Evolutionary conservation across 2,797 vertebrate species (phyloP).

Genomic region (Acropternis orthonyx): DNA sequence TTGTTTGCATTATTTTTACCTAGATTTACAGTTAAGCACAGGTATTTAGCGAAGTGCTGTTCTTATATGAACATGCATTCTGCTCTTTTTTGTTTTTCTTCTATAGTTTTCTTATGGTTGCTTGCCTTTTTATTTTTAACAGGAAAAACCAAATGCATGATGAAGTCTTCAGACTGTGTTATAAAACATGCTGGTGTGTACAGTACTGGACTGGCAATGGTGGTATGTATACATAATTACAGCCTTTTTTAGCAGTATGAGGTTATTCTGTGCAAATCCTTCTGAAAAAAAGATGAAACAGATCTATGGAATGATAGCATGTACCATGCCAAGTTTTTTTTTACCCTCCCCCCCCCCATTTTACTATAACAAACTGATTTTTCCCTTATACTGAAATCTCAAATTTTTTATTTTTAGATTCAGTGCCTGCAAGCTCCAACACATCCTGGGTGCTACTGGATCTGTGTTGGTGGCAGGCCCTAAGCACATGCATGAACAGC

Average conservation of each 20-base stretch:
- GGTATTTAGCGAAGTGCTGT: not conserved
- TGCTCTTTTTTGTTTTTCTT: not conserved
- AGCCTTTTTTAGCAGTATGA: not conserved
- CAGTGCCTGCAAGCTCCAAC: not conserved
- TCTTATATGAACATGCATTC: not conserved
- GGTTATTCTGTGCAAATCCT: not conserved
- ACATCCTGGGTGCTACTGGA: not conserved
- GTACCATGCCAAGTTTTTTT: not conserved
- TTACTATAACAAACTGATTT: not conserved
- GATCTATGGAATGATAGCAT: not conserved
- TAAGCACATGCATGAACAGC: not conserved
- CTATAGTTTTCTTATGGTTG: not conserved
- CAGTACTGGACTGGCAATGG: slow-evolving; percentile 96
- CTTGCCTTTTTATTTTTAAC: slow-evolving; percentile 33
- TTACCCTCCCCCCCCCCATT: accelerated
- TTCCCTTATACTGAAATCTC: not conserved
- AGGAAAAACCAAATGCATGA: slow-evolving; percentile 99
- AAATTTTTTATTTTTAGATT: not conserved
- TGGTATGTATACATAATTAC: slow-evolving; percentile 81
- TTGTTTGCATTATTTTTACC: not conserved
- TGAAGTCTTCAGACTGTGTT: slow-evolving; percentile 98
- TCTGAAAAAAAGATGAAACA: not conserved
- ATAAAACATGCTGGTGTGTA: slow-evolving; percentile 94
- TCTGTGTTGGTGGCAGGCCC: not conserved
- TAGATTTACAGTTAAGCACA: not conserved